A percentile compares a stretch with the other conserved stretches of the same genome.
Conservation (phyloP, 2,113 vertebrate species). For the Eira barbara region DNA sequence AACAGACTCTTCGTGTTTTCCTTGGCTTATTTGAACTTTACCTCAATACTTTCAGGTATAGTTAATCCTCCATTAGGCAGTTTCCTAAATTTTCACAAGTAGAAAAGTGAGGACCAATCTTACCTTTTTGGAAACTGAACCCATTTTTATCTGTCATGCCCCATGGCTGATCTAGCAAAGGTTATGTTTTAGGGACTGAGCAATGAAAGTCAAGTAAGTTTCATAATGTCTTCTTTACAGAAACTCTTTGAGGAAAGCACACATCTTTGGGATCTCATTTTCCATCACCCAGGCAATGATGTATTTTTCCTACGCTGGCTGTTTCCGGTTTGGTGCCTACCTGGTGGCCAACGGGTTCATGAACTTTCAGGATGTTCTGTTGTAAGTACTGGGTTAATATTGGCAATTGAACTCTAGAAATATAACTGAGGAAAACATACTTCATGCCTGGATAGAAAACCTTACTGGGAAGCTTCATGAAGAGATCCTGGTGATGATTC, state of each 20-base stretch:
- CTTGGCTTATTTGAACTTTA: neutral
- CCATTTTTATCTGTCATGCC: neutral
- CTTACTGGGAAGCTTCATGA: neutral
- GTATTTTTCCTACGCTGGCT: slow-evolving; percentile 94
- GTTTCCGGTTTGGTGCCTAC: slow-evolving; percentile 95
- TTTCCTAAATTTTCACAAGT: neutral
- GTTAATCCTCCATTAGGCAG: neutral
- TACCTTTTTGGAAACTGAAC: neutral
- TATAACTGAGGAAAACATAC: neutral
- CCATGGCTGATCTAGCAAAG: neutral
- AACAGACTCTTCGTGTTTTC: neutral
- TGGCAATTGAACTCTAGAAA: neutral
- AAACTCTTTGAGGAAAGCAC: slow-evolving; percentile 93
- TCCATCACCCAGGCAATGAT: slow-evolving; percentile 94
- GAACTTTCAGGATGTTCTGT: slow-evolving; percentile 83
- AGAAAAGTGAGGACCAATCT: neutral
- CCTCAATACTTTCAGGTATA: neutral
- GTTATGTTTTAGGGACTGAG: neutral
- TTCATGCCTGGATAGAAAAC: neutral
- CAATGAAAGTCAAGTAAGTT: neutral
- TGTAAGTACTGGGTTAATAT: slow-evolving; percentile 87
- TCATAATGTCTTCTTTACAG: slow-evolving; percentile 80
- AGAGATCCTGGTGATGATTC: neutral
- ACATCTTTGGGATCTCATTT: slow-evolving; percentile 91
- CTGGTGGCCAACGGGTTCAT: slow-evolving; percentile 84